Base-by-base conservation (phyloP, 2,797 vertebrate species). In the Oreortyx pictus region DNA sequence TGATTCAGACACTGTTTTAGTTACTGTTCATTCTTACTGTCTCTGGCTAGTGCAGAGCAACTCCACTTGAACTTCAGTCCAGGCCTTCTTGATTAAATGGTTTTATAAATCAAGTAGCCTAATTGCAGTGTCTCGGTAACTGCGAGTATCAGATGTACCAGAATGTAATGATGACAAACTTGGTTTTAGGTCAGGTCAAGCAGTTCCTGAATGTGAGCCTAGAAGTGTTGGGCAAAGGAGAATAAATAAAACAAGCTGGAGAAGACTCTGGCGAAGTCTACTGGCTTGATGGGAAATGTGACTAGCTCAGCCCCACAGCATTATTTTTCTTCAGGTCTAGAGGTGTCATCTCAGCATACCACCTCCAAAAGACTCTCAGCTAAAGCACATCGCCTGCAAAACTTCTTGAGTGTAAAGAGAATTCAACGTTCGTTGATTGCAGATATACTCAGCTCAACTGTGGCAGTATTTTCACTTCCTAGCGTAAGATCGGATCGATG, bases 41-140 rank as follows among this genome's bases (percentile, higher is more conserved):
- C 72, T 87, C 52, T 73, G 73, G 43, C 59, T 47, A 50, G 41
- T 1, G 1, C 59, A 70, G 47, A 73, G 49, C 59, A 65, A 62
- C 92, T 92, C 35, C 33, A 15, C 82, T 62, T 64, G 70, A 84
- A 72, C 83, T 92, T 85, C 49, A 65, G 35, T 62, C 72, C 86
- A 54, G 68, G 39, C 57, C 41, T 41, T 70, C 2, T 7, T 56
- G n/a, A 62, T 86, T 54, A 68, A 89, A 76, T 37, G 11, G 66
- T 77, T 92, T 78, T 43, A 31, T 47, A 78, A 59, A 80, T 31
- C 27, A 14, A 56, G 67, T 59, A 71, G n/a, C 76, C 46, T 27
- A 18, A 49, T 17, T 68, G 25, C 29, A 54, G 2, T 17, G 35
- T 80, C 56, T 18, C 2, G 0, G 1, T 75, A 19, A 4, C 5